Conservation (phyloP, 2,113 vertebrate species). For the Coptodon bakossiorum region DNA sequence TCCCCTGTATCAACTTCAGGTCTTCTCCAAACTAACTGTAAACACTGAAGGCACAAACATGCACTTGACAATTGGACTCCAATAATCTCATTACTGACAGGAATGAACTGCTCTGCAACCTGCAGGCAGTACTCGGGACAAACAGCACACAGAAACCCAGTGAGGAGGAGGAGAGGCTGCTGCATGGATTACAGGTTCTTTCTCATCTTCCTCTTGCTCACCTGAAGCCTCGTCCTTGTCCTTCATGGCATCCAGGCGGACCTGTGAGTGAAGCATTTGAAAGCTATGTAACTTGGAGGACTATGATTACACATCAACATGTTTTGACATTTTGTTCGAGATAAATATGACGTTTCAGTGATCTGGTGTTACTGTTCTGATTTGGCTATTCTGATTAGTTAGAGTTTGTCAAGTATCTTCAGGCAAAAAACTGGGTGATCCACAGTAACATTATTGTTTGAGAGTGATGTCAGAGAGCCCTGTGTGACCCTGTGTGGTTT, state of each 20-base stretch:
- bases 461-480: not conserved
- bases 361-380: not conserved
- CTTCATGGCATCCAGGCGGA: not conserved
- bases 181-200: not conserved
- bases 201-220: not conserved
- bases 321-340: not conserved
- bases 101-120: slow-evolving; percentile 13
- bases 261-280: slow-evolving; percentile 27
- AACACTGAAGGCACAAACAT: not conserved
- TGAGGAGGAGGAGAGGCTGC: not conserved
- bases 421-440: not conserved
- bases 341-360: not conserved
- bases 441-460: not conserved
- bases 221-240: not conserved
- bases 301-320: not conserved
- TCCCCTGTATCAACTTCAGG: not conserved
- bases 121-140: slow-evolving; percentile 12
- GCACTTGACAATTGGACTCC: not conserved
- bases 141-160: not conserved
- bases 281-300: not conserved
- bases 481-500: not conserved
- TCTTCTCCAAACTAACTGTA: not conserved
- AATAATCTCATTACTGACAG: slow-evolving; percentile 5
- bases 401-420: not conserved
- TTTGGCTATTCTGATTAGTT: not conserved